These are phyloP conservation scores for Heliconius himera DNA, from an alignment of 1,140 invertebrate species.

Conservation along the genomic window DNA sequence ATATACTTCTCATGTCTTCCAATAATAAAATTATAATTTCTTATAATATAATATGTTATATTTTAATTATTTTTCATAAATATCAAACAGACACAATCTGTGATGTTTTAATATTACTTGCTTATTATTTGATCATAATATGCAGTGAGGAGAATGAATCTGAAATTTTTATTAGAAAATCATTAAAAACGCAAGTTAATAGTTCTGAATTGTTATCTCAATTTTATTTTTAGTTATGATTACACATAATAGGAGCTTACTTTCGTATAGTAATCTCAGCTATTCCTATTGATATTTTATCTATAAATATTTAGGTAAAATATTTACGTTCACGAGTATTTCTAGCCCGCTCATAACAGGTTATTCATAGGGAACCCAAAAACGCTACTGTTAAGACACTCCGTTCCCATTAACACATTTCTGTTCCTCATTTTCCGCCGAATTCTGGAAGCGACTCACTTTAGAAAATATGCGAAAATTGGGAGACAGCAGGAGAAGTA, in stretches of 20 bases:
- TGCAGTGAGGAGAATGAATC: constrained; percentile 8
- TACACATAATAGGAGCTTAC: neutral
- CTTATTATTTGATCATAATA: neutral
- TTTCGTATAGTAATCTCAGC: neutral
- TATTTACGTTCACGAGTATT: too few relatives aligned
- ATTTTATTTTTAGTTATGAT: neutral
- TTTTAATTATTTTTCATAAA: neutral
- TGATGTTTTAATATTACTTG: neutral
- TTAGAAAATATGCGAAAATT: too few relatives aligned
- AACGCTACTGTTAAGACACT: too few relatives aligned
- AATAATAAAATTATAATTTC: neutral
- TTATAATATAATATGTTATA: neutral
- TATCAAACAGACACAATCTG: constrained; percentile 12
- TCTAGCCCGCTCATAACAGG: too few relatives aligned
- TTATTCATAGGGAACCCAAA: too few relatives aligned
- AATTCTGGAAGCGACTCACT: too few relatives aligned
- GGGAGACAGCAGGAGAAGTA: too few relatives aligned
- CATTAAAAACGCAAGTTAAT: neutral
- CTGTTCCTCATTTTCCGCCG: too few relatives aligned
- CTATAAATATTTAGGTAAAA: neutral
- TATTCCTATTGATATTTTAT: neutral
- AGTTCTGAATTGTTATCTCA: neutral
- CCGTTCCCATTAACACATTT: too few relatives aligned
- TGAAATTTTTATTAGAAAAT: neutral
- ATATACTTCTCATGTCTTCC: neutral